Evolutionary conservation across 1,140 invertebrate species (phyloP), one percentile per base, ranked within the genome.

Genomic region (Kradibia gibbosae): DNA sequence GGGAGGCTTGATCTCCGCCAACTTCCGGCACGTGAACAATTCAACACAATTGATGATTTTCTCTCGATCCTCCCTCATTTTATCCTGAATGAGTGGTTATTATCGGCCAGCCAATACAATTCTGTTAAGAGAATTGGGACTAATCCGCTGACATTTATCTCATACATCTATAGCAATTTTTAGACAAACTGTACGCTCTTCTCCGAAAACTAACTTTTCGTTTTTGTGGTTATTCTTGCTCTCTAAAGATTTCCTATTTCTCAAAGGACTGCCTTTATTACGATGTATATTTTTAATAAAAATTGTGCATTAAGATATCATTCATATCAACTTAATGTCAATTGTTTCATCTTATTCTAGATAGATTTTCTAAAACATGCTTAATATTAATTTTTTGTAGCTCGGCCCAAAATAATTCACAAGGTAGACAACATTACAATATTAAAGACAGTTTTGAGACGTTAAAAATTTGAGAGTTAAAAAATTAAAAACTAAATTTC

Each of bases 21-120:
- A 50, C 31, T 62, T 74, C 71, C 78, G 55, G 57, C 28, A 62
- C 36, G 20, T 28, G 73, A 65, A 80, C 71, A 80, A n/a, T 80
- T 75, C 42, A 48, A 67, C 22, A 31, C 25, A 3, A 5, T 15
- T 22, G 36, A 13, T 13, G 36, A 8, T 22, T 57, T 17, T 15
- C 34, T 25, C 3, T 62, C 31, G 13, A 25, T 31, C n/a, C 57
- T 13, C 28, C 0, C 57, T 60, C 50, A 60, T 31, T 13, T 31
- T 60, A 0, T 60, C 57, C n/a, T n/a, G n/a, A n/a, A n/a, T n/a
- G n/a, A 60, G 13, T 13, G 57, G 4, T 57, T n/a, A 57, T 57
- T 53, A 17, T 45, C 42, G 5, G 42, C 13, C 42, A 45, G 15
- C 3, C 50, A 20, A 53, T 53, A 11, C 50, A 20, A 20, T 20